A percentile compares a stretch with the other conserved stretches of the same genome.
Conservation (phyloP, 2,113 vertebrate species). For the Clupea harengus region DNA sequence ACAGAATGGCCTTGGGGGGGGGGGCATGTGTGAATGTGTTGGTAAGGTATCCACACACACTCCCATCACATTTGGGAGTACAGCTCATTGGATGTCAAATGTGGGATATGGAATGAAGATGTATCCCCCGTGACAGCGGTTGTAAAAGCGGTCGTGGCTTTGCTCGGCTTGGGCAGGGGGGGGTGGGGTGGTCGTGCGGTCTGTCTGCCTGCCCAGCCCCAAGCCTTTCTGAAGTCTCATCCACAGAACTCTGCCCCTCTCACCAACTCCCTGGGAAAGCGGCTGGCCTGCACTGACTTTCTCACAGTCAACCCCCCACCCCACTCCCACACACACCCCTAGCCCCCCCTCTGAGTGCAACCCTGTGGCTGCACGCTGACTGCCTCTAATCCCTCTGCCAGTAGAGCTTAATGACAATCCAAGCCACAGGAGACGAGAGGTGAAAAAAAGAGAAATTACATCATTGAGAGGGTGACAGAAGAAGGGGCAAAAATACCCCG, state of each 20-base stretch:
- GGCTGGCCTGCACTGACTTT: not conserved
- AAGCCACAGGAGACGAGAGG: constrained; percentile 11
- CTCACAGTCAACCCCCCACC: not conserved
- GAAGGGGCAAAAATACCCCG: not conserved
- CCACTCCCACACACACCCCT: too few relatives aligned
- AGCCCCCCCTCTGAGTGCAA: not conserved
- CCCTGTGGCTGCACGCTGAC: not conserved
- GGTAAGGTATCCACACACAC: too few relatives aligned
- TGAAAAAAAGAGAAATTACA: not conserved
- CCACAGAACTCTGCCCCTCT: not conserved
- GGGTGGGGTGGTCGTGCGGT: too few relatives aligned
- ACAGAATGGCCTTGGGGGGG: too few relatives aligned
- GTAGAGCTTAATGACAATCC: constrained; percentile 17
- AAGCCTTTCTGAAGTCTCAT: not conserved
- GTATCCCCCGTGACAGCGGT: not conserved
- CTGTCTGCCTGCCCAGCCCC: too few relatives aligned
- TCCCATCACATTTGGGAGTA: too few relatives aligned
- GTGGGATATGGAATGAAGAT: not conserved
- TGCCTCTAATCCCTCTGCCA: constrained; percentile 20
- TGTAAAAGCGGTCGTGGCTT: not conserved
- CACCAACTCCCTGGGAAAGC: not conserved
- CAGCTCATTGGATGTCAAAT: not conserved
- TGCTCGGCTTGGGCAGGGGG: not conserved
- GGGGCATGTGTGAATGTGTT: not conserved
- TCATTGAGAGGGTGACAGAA: not conserved